Conservation (phyloP, 1,140 invertebrate genomes). For the Drosophila willistoni region DNA sequence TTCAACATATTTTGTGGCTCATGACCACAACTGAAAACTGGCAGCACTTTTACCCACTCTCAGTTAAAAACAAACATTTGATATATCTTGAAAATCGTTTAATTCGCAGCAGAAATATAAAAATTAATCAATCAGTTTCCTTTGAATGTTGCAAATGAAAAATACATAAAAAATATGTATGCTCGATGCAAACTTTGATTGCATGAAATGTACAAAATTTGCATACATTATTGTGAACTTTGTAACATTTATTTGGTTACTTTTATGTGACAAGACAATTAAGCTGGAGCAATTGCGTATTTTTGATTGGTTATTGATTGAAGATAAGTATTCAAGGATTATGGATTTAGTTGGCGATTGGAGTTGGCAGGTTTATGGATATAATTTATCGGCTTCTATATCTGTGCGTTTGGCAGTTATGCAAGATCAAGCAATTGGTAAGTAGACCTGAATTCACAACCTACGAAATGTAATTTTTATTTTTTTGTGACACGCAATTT, state of each 20-base stretch:
- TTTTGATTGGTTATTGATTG: background rate
- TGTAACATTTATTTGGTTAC: background rate
- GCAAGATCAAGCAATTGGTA: conserved; percentile 6
- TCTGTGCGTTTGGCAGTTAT: conserved; percentile 9
- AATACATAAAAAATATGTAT: background rate
- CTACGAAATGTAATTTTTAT: background rate
- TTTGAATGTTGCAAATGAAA: background rate
- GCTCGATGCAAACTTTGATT: conserved; percentile 4
- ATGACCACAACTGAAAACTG: conserved; percentile 47
- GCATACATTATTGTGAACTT: background rate
- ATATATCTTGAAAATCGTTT: conserved; percentile 8
- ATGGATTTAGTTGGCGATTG: background rate
- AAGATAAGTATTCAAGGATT: background rate
- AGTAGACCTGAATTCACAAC: conserved; percentile 1
- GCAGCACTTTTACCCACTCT: conserved; percentile 41
- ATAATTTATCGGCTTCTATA: background rate
- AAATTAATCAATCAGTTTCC: conserved; percentile 23
- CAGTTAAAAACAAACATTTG: background rate
- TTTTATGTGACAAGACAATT: background rate
- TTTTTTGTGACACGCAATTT: conserved; percentile 9
- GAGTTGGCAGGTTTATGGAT: background rate
- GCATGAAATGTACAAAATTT: conserved; percentile 7
- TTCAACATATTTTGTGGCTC: conserved; percentile 61
- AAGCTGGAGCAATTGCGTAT: background rate
- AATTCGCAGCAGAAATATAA: background rate